These are phyloP conservation scores for Dermolepida albohirtum DNA, from an alignment of 2,888 invertebrate genomes.

Conservation along the genomic window DNA sequence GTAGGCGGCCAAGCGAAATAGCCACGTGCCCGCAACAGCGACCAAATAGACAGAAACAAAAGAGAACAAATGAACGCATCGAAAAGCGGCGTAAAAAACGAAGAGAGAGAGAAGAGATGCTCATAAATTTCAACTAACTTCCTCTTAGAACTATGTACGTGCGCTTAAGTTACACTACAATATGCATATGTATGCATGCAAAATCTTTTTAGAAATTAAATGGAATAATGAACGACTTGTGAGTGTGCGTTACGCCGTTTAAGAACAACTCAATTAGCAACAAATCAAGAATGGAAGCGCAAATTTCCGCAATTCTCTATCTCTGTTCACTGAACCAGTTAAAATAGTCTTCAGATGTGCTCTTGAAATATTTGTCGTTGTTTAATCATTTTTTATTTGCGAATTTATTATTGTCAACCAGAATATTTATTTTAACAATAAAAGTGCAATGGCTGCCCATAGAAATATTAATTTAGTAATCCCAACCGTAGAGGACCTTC, in stretches of 20 bases:
- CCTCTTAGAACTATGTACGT: slow-evolving; percentile 12
- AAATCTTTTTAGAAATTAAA: slow-evolving; percentile 39
- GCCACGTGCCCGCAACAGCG: slow-evolving; percentile 57
- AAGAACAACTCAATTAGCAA: slow-evolving; percentile 39
- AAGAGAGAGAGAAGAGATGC: slow-evolving; percentile 21
- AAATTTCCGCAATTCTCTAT: slow-evolving; percentile 14
- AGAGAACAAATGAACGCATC: slow-evolving; percentile 27
- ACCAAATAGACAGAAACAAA: slow-evolving; percentile 45
- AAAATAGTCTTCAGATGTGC: no score
- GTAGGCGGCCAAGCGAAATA: slow-evolving; percentile 57
- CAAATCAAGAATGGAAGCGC: slow-evolving; percentile 32
- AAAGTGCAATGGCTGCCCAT: no score
- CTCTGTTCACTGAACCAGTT: no score
- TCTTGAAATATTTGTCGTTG: no score
- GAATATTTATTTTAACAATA: no score
- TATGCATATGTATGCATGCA: slow-evolving; percentile 21
- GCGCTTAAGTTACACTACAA: neutral
- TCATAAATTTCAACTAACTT: slow-evolving; percentile 40
- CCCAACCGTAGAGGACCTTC: no score
- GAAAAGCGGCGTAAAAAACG: slow-evolving; percentile 18
- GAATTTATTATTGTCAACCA: no score
- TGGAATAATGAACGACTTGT: slow-evolving; percentile 29
- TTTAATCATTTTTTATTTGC: no score
- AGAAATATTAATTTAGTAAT: no score
- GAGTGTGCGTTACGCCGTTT: neutral